Evolutionary conservation across 2,888 invertebrate species (phyloP).

Genomic region (Drosophila nr. perissopoda): DNA sequence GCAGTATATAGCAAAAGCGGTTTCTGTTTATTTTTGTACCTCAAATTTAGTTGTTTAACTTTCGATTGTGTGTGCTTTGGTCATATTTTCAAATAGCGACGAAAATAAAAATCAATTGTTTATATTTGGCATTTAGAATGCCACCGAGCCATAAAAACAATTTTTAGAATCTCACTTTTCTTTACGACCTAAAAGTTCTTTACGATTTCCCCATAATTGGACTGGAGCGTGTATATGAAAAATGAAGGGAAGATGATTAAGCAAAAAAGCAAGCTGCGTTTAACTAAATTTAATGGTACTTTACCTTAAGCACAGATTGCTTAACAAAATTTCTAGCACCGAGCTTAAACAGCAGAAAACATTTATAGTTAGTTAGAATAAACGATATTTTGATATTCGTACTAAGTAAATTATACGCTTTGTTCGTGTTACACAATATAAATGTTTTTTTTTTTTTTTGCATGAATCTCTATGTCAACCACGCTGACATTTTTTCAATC

Average conservation of each 20-base stretch:
- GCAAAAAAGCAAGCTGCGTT: background rate
- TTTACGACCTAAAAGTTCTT: background rate
- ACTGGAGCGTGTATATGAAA: background rate
- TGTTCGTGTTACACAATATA: background rate
- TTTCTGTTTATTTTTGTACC: slow-evolving; percentile 10
- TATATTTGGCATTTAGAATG: background rate
- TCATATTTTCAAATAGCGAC: background rate
- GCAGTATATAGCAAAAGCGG: background rate
- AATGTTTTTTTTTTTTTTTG: background rate
- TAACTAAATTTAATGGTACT: background rate
- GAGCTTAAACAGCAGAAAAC: background rate
- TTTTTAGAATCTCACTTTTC: background rate
- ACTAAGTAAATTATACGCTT: background rate
- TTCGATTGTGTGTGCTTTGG: background rate
- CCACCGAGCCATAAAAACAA: background rate
- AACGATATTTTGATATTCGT: background rate
- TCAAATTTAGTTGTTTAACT: slow-evolving; percentile 1
- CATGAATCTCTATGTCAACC: background rate
- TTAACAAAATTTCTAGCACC: background rate
- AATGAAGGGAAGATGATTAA: background rate
- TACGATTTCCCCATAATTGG: background rate
- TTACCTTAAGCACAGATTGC: background rate
- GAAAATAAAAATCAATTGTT: slow-evolving; percentile 5
- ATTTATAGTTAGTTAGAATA: background rate
- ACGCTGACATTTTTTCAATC: background rate